Evolutionary conservation across 2,113 vertebrate genomes (phyloP).

Genomic region (Anas platyrhynchos): DNA sequence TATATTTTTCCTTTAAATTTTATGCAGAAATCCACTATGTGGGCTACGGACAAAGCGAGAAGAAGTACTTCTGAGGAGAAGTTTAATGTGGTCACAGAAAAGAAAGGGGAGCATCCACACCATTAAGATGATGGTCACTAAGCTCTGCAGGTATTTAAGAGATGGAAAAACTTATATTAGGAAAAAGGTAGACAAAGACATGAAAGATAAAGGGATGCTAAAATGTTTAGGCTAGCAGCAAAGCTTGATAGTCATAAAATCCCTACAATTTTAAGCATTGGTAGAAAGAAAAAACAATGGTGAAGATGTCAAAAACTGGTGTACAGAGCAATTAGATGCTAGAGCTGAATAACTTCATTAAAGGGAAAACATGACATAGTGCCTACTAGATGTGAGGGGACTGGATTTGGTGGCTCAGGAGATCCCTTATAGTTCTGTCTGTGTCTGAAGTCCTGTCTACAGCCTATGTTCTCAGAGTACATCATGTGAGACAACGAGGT

Average conservation of each 20-base stretch:
- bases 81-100: not conserved
- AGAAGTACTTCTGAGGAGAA: slow-evolving; percentile 8
- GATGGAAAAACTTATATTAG: slow-evolving; percentile 46
- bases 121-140: slow-evolving; percentile 14
- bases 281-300: not conserved
- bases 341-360: slow-evolving; percentile 1
- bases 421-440: not conserved
- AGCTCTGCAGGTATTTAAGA: slow-evolving; percentile 5
- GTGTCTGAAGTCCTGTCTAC: not conserved
- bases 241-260: slow-evolving; percentile 49
- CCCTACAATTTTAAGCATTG: not conserved
- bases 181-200: slow-evolving; percentile 32
- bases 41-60: not conserved
- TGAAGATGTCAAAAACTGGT: not conserved
- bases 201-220: slow-evolving; percentile 33
- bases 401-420: not conserved
- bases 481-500: not conserved
- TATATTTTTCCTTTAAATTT: not conserved
- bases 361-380: not conserved
- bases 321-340: slow-evolving; percentile 24
- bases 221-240: slow-evolving; percentile 35
- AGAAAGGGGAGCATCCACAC: slow-evolving; percentile 3
- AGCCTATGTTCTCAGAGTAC: not conserved
- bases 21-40: not conserved
- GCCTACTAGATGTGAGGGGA: not conserved